Evolutionary conservation across 92 coral and sea anemone genomes (phyloP).

Genomic region (Epizoanthus scotinus): DNA sequence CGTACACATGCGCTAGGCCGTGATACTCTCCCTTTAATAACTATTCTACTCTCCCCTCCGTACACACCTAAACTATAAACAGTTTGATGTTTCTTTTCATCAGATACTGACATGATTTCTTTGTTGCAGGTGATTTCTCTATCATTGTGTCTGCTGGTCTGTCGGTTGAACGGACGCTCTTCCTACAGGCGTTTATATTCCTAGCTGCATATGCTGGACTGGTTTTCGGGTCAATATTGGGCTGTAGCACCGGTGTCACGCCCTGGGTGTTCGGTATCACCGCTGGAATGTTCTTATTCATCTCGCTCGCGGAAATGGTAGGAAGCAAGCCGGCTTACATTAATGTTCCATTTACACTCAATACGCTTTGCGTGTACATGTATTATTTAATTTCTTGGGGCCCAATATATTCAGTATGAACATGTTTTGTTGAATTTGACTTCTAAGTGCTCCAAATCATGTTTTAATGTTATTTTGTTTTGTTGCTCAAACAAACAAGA

Average conservation of each 20-base stretch:
- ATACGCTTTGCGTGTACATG: no score
- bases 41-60: no score
- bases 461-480: no score
- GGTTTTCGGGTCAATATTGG: slow-evolving; percentile 66
- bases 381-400: no score
- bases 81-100: background rate
- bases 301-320: slow-evolving; percentile 78
- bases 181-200: slow-evolving; percentile 54
- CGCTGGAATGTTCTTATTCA: slow-evolving; percentile 78
- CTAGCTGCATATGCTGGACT: slow-evolving; percentile 63
- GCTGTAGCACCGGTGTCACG: slow-evolving; percentile 60
- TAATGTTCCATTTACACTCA: no score
- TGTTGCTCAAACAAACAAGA: no score
- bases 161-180: slow-evolving; percentile 46
- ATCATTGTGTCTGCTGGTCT: slow-evolving; percentile 69
- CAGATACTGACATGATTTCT: background rate
- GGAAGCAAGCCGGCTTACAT: background rate
- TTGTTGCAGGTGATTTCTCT: slow-evolving; percentile 69
- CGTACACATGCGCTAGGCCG: no score
- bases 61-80: background rate
- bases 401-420: no score
- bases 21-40: no score
- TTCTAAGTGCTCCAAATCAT: no score
- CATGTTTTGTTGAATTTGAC: no score
- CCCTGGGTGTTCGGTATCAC: slow-evolving; percentile 79